phyloP scores from a whole-genome alignment of 2,113 vertebrate species.

The Phalacrocorax aristotelis region DNA sequence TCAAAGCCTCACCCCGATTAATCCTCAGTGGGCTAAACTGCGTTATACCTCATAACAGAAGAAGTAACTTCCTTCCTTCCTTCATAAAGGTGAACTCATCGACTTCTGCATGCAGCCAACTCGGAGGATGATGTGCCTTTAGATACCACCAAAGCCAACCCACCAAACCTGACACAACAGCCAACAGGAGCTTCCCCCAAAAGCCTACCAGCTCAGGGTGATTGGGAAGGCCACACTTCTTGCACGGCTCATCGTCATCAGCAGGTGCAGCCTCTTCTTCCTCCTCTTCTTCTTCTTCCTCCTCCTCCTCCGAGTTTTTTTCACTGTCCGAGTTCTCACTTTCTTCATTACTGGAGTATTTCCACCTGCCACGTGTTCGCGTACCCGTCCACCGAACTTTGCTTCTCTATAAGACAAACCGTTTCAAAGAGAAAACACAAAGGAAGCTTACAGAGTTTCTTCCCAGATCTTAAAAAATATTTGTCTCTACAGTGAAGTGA shows the following conservation, averaged over 20 bases:
- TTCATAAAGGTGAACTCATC: neutral
- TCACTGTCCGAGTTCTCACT: constrained; percentile 84
- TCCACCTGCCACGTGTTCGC: constrained; percentile 83
- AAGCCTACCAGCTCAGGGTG: constrained; percentile 92
- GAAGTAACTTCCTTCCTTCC: neutral
- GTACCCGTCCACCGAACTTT: constrained; percentile 88
- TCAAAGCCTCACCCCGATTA: neutral
- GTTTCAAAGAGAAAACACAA: constrained; percentile 23
- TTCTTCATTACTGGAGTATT: constrained; percentile 84
- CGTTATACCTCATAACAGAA: rapidly evolving
- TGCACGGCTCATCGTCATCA: constrained; percentile 91
- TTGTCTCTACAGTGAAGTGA: neutral
- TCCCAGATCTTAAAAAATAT: neutral
- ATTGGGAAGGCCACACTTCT: constrained; percentile 95
- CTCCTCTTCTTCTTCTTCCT: constrained; percentile 80
- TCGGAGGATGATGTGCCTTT: neutral
- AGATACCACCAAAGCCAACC: neutral
- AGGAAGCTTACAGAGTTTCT: neutral
- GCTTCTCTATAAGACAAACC: constrained; percentile 73
- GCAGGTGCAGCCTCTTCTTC: constrained; percentile 83
- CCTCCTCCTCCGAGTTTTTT: constrained; percentile 77
- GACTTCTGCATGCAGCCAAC: rapidly evolving
- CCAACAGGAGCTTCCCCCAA: neutral
- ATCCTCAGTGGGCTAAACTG: neutral
- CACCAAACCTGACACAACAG: neutral